Evolutionary conservation across 2,113 vertebrate genomes (phyloP).

Genomic region (Gymnogyps californianus): DNA sequence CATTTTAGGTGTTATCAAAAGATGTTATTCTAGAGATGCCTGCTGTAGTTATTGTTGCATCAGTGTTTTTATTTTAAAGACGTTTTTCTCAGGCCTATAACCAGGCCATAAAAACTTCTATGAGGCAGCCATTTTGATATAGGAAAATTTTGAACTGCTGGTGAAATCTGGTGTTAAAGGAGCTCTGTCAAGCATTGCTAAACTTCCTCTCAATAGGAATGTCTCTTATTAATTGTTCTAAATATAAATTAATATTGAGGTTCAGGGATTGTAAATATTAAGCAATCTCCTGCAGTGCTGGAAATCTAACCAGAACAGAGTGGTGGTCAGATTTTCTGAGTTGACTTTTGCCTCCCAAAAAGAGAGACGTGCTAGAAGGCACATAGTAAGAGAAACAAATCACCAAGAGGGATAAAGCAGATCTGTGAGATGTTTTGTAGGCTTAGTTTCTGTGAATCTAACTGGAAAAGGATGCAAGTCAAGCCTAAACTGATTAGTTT

Average conservation of each 20-base stretch:
- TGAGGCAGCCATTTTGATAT: background rate
- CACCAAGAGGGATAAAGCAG: background rate
- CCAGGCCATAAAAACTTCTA: background rate
- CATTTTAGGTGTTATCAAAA: slow-evolving; percentile 68
- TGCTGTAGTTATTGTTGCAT: slow-evolving; percentile 42
- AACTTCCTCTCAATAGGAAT: background rate
- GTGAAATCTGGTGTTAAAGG: background rate
- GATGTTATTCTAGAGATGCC: slow-evolving; percentile 38
- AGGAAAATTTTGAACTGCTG: background rate
- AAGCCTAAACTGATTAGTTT: background rate
- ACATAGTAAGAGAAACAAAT: background rate
- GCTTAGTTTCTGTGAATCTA: background rate
- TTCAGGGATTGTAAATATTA: background rate
- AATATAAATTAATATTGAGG: background rate
- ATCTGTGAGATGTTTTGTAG: background rate
- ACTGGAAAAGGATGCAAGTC: background rate
- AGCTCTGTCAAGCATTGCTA: background rate
- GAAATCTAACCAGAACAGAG: background rate
- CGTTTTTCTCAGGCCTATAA: background rate
- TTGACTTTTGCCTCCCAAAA: background rate
- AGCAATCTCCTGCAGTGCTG: background rate
- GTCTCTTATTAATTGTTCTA: background rate
- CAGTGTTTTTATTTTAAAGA: slow-evolving; percentile 54
- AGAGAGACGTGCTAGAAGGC: background rate
- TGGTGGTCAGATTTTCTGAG: background rate